phyloP scores from a whole-genome alignment of 1,140 invertebrate genomes.

The honey bee (Apis mellifera) region DNA sequence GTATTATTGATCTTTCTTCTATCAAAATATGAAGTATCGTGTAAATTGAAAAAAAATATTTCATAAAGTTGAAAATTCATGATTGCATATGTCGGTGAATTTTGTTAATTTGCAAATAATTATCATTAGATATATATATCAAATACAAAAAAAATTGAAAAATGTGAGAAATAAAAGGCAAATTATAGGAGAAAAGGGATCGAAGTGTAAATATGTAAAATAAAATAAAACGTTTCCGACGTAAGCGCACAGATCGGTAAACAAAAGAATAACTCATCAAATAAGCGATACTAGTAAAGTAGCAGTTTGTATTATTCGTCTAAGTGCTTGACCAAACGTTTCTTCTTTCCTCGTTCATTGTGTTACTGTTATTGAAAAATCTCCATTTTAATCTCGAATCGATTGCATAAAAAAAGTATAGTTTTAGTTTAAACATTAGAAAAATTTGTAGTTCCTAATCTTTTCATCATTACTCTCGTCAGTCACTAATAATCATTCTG shows the following conservation, averaged over 20 bases:
- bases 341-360: constrained; percentile 24
- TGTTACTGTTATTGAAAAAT: background rate
- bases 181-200: background rate
- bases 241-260: constrained; percentile 50
- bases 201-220: constrained; percentile 45
- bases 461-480: constrained; percentile 26
- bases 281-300: constrained; percentile 44
- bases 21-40: background rate
- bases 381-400: constrained; percentile 20
- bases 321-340: constrained; percentile 52
- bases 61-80: background rate
- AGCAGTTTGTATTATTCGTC: constrained; percentile 49
- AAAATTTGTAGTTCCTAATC: constrained; percentile 37
- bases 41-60: background rate
- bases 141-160: background rate
- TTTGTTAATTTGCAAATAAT: constrained; percentile 9
- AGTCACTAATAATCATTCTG: background rate
- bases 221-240: constrained; percentile 43
- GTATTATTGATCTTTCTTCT: background rate
- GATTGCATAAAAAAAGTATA: constrained; percentile 11
- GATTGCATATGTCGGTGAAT: background rate
- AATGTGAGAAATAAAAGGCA: too few species aligned
- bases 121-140: constrained; percentile 14
- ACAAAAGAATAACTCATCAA: constrained; percentile 30
- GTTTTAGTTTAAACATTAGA: constrained; percentile 32